Evolutionary conservation across 2,888 invertebrate genomes (phyloP).

Genomic region (Harmothoe impar): DNA sequence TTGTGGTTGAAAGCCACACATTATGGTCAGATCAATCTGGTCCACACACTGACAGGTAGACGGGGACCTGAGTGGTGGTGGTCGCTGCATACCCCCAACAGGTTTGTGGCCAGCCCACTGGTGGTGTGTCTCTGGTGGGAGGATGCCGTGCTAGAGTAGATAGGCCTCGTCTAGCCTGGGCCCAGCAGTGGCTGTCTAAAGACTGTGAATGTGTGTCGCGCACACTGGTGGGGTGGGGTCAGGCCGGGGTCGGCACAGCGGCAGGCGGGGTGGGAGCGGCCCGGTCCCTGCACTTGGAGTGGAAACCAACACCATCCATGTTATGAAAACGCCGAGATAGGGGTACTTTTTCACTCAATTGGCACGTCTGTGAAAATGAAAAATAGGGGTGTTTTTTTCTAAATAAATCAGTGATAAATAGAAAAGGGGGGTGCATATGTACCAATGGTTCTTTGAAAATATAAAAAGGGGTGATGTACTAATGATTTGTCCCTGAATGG

Average conservation of each 20-base stretch:
- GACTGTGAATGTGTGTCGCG: constrained; percentile 38
- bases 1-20: constrained; percentile 7
- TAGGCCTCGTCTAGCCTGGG: neutral
- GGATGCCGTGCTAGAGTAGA: neutral
- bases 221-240: constrained; percentile 39
- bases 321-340: too few species aligned
- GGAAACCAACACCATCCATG: too few species aligned
- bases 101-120: constrained; percentile 7
- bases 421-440: neutral
- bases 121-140: neutral
- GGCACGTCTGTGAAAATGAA: too few species aligned
- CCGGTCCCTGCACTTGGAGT: too few species aligned
- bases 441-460: too few species aligned
- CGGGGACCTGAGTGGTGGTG: neutral
- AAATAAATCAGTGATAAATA: too few species aligned
- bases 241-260: constrained; percentile 25
- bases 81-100: neutral
- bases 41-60: neutral
- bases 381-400: too few species aligned
- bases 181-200: neutral
- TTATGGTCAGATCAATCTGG: neutral
- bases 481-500: too few species aligned
- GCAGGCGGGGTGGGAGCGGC: constrained; percentile 27
- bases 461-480: too few species aligned
- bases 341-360: too few species aligned